A percentile compares a stretch with the other conserved stretches of the same genome.
phyloP scores from a whole-genome alignment of 2,113 vertebrate species.

The Varanus komodoensis region DNA sequence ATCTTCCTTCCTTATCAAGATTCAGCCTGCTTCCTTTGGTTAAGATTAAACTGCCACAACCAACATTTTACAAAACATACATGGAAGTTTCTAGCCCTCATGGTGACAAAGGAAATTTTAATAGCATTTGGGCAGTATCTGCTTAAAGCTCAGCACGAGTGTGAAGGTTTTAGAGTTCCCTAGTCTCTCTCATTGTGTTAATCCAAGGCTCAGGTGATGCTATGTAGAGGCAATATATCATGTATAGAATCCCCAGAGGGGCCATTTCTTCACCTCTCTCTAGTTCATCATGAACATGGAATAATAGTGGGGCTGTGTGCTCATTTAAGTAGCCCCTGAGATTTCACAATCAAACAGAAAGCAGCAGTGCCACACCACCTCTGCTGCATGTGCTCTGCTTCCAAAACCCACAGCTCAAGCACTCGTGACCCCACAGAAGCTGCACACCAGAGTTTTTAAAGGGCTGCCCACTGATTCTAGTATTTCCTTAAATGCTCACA shows the following conservation, averaged over 20 bases:
- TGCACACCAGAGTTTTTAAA: slow-evolving; percentile 23
- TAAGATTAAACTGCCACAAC: not conserved
- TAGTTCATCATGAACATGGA: not conserved
- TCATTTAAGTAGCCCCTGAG: not conserved
- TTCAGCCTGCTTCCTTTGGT: not conserved
- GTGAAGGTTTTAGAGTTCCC: not conserved
- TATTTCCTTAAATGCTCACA: slow-evolving; percentile 47
- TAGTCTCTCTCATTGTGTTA: not conserved
- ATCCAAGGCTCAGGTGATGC: not conserved
- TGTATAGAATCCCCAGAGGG: not conserved
- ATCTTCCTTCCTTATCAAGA: not conserved
- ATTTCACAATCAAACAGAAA: not conserved
- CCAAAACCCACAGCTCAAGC: slow-evolving; percentile 14
- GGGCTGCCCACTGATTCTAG: not conserved
- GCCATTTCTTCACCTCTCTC: not conserved
- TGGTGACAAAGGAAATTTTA: not conserved
- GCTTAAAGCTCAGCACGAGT: not conserved
- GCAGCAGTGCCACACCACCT: not conserved
- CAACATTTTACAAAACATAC: not conserved
- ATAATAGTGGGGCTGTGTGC: rapidly evolving
- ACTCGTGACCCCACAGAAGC: not conserved
- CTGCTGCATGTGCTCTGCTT: not conserved
- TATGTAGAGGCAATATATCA: rapidly evolving
- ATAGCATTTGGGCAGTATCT: no score
- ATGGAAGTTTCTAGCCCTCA: not conserved